These are phyloP conservation scores for Streblospio benedicti DNA, from an alignment of 1,140 invertebrate genomes.

Conservation along the genomic window DNA sequence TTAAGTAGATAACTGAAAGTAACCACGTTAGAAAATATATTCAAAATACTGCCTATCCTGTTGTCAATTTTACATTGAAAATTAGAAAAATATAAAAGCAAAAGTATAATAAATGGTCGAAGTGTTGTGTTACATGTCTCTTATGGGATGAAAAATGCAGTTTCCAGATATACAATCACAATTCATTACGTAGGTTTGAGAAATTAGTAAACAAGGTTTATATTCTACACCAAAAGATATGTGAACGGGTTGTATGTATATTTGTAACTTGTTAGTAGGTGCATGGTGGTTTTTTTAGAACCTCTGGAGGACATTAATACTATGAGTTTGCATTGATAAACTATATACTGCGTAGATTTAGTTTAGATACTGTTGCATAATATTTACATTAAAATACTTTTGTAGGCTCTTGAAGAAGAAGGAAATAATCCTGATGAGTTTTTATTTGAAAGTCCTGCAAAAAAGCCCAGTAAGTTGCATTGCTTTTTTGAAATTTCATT, in stretches of 20 bases:
- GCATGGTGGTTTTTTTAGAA: not conserved
- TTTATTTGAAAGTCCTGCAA: slow-evolving; percentile 54
- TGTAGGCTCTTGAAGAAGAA: slow-evolving; percentile 68
- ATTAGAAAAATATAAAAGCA: too few species aligned
- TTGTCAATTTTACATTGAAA: too few species aligned
- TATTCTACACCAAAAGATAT: slow-evolving; percentile 3
- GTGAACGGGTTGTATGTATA: not conserved
- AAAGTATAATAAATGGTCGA: too few species aligned
- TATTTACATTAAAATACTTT: slow-evolving; percentile 1
- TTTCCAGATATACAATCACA: too few species aligned
- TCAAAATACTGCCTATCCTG: too few species aligned
- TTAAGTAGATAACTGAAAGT: too few species aligned
- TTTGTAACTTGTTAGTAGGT: not conserved
- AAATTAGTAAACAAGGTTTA: too few species aligned
- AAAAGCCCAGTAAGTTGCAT: slow-evolving; percentile 16
- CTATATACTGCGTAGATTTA: not conserved
- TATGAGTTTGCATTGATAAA: not conserved
- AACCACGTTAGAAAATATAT: too few species aligned
- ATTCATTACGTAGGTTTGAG: too few species aligned
- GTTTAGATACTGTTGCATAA: not conserved
- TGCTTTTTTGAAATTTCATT: not conserved
- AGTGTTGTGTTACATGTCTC: too few species aligned
- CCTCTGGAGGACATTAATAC: not conserved
- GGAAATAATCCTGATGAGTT: slow-evolving; percentile 67
- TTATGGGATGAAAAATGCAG: too few species aligned